Percentiles rank a stretch among this genome's conserved stretches.
Conservation (phyloP, 2,113 vertebrate species). For the Sorex araneus region DNA sequence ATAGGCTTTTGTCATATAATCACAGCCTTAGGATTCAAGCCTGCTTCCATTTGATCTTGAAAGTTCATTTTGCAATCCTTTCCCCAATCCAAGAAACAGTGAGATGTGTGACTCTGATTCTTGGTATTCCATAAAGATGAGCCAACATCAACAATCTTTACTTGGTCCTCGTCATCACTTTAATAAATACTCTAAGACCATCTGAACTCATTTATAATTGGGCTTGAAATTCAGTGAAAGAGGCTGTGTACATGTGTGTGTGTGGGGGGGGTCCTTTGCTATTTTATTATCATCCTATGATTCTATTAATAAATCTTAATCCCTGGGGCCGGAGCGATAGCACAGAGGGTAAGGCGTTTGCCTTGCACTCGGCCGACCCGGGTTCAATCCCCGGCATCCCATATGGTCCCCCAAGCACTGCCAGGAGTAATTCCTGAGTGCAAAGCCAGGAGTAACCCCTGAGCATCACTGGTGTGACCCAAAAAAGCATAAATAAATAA, state of each 20-base stretch:
- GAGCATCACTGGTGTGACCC: too few relatives aligned
- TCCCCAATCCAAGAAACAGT: conserved; percentile 63
- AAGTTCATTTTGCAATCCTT: conserved; percentile 67
- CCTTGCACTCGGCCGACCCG: too few relatives aligned
- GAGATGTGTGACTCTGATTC: conserved; percentile 20
- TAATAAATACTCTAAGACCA: conserved; percentile 68
- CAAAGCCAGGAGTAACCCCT: too few relatives aligned
- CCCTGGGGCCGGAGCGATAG: too few relatives aligned
- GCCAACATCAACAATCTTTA: conserved; percentile 38
- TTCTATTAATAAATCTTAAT: conserved; percentile 43
- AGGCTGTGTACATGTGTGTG: not conserved
- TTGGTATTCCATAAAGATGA: conserved; percentile 58
- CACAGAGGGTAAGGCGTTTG: too few relatives aligned
- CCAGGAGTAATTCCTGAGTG: too few relatives aligned
- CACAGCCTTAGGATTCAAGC: conserved; percentile 32
- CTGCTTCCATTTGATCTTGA: conserved; percentile 44
- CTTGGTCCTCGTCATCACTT: conserved; percentile 43
- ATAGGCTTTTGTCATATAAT: conserved; percentile 55
- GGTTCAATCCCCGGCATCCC: too few relatives aligned
- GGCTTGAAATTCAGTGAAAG: conserved; percentile 53
- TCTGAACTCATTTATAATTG: conserved; percentile 40
- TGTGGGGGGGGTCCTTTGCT: not conserved
- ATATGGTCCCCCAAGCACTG: too few relatives aligned
- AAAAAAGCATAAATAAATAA: too few relatives aligned
- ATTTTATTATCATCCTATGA: conserved; percentile 16